Conservation (phyloP, 1,140 invertebrate species). For the Polypedilum pembai region DNA sequence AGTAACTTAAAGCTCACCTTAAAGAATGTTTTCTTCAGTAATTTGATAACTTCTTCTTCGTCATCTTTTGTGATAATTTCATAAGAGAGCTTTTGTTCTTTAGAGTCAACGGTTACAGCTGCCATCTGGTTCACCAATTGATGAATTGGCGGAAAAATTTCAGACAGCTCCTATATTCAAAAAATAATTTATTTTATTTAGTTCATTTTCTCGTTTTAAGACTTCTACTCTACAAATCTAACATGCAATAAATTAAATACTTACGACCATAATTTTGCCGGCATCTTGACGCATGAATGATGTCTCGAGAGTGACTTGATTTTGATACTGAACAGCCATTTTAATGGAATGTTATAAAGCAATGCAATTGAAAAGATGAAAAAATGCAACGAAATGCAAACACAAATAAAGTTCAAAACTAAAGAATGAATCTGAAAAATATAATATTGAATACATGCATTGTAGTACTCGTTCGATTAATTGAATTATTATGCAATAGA, state of each 20-base stretch:
- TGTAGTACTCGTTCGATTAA: background rate
- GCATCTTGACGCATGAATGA: background rate
- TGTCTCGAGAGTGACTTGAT: conserved; percentile 4
- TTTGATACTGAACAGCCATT: conserved; percentile 16
- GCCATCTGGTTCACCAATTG: conserved; percentile 10
- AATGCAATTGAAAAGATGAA: background rate
- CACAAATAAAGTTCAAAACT: background rate
- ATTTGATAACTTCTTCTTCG: conserved; percentile 34
- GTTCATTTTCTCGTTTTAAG: background rate
- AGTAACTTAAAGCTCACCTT: conserved; percentile 34
- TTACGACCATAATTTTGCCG: background rate
- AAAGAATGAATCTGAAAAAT: conserved; percentile 9
- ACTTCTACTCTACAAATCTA: background rate
- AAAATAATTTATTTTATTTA: background rate
- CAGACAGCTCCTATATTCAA: background rate
- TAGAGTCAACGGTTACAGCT: background rate
- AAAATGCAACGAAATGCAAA: background rate
- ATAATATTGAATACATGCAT: conserved; percentile 2
- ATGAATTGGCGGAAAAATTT: background rate
- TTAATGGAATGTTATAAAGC: background rate
- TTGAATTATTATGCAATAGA: background rate
- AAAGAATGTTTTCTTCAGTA: conserved; percentile 44
- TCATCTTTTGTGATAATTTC: conserved; percentile 35
- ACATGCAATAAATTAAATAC: background rate
- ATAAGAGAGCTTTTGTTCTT: background rate